Evolutionary conservation across 2,888 invertebrate species (phyloP).

Genomic region (Mayetiola destructor): DNA sequence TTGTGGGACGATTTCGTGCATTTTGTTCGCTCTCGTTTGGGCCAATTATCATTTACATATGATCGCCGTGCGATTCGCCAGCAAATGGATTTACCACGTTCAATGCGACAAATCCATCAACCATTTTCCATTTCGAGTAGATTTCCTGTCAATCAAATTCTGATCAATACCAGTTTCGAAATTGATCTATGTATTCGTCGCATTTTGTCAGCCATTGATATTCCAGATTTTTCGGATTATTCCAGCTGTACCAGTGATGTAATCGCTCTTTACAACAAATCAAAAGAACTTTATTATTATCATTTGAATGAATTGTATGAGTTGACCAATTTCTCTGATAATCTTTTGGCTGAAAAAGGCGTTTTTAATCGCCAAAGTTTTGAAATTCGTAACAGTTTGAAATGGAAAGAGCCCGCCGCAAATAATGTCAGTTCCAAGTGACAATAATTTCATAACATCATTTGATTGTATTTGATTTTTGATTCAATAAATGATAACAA

Average conservation of each 20-base stretch:
- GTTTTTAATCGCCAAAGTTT: conserved; percentile 2
- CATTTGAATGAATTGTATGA: neutral
- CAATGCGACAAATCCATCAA: conserved; percentile 1
- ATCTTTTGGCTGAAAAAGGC: neutral
- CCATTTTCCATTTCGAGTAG: neutral
- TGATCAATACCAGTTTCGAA: conserved; percentile 1
- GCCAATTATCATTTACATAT: neutral
- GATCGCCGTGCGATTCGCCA: neutral
- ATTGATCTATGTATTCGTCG: neutral
- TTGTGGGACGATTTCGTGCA: neutral
- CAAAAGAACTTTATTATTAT: neutral
- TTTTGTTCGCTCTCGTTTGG: neutral
- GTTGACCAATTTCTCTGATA: neutral
- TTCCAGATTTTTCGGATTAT: neutral
- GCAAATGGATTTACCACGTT: neutral
- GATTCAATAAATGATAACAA: too few species aligned
- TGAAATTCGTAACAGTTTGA: neutral
- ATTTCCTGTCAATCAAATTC: neutral
- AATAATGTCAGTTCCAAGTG: neutral
- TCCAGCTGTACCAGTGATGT: neutral
- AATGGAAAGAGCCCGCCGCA: neutral
- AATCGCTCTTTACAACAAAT: neutral
- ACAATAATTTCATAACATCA: too few species aligned
- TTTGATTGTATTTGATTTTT: too few species aligned
- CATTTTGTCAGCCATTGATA: neutral